Conservation (phyloP, 2,113 vertebrate species). For the Nestor notabilis region DNA sequence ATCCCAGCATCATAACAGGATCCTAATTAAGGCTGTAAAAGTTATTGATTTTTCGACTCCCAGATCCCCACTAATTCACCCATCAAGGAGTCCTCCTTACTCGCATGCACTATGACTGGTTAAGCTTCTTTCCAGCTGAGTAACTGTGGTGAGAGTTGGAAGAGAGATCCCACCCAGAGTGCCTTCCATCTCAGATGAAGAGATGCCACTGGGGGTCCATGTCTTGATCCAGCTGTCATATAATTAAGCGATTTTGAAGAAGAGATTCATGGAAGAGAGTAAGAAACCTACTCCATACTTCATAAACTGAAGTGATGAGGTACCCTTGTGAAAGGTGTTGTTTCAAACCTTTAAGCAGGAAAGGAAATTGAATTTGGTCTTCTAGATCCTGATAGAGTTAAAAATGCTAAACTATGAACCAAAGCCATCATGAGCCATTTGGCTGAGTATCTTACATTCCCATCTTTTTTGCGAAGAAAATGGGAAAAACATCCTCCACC, state of each 20-base stretch:
- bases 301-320: neutral
- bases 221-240: neutral
- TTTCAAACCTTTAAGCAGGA: neutral
- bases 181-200: neutral
- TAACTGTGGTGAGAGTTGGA: neutral
- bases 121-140: neutral
- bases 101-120: rapidly evolving
- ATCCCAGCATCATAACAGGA: neutral
- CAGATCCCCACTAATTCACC: neutral
- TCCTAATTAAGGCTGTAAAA: neutral
- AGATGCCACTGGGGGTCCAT: neutral
- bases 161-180: neutral
- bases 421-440: neutral
- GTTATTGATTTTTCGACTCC: neutral
- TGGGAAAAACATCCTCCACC: neutral
- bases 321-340: neutral
- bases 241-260: neutral
- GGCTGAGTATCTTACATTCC: neutral
- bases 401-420: neutral
- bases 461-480: neutral
- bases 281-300: neutral
- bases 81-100: neutral
- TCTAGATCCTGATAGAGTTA: neutral
- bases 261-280: neutral
- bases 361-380: neutral